phyloP scores from a whole-genome alignment of 2,113 vertebrate species.

The Rhinoderma darwinii region DNA sequence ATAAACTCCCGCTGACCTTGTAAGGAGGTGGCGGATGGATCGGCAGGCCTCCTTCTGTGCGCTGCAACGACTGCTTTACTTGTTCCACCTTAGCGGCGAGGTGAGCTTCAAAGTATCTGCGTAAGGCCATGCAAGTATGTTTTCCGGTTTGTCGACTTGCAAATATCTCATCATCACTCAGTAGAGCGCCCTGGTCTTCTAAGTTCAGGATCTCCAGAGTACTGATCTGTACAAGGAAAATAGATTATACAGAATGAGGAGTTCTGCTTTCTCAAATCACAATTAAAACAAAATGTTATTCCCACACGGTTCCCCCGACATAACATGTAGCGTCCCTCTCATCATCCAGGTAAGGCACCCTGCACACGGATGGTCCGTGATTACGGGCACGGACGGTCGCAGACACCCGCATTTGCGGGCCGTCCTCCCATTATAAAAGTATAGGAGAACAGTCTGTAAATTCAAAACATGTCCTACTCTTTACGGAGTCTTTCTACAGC shows the following conservation, averaged over 20 bases:
- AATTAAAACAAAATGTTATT: no score
- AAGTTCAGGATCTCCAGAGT: slow-evolving; percentile 96
- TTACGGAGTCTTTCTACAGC: no score
- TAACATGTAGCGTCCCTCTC: no score
- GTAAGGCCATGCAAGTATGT: slow-evolving; percentile 98
- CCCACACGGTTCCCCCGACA: no score
- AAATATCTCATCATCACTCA: slow-evolving; percentile 98
- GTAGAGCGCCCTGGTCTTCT: slow-evolving; percentile 92
- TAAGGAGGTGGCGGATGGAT: slow-evolving; percentile 95
- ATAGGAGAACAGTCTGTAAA: no score
- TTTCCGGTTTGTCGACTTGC: slow-evolving; percentile 98
- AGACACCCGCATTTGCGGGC: no score
- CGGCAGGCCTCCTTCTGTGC: slow-evolving; percentile 92
- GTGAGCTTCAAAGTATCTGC: slow-evolving; percentile 97
- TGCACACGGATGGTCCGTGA: no score
- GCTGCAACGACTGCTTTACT: slow-evolving; percentile 96
- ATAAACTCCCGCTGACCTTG: slow-evolving; percentile 81
- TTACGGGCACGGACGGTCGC: no score
- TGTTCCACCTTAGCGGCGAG: slow-evolving; percentile 97
- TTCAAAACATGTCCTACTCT: no score
- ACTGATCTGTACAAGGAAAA: slow-evolving; percentile 82
- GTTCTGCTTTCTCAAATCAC: no score
- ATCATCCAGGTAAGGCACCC: no score
- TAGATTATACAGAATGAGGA: not conserved
- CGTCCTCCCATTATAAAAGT: no score